Evolutionary conservation across 2,797 vertebrate species (phyloP).

Genomic region (Zalophus californianus): DNA sequence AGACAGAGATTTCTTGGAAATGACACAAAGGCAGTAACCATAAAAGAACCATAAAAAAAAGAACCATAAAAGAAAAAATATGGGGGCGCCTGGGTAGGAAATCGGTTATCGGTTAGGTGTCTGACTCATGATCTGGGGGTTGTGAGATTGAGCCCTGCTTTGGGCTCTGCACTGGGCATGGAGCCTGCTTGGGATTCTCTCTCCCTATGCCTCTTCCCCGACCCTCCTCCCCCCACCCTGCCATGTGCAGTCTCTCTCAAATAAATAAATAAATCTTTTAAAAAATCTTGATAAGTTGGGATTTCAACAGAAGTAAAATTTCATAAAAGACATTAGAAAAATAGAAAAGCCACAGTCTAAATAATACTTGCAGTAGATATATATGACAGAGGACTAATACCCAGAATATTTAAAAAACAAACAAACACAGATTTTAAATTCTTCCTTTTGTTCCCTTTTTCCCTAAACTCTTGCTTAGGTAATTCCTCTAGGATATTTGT

Average conservation of each 20-base stretch:
- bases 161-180: too few species aligned
- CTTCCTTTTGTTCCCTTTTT: neutral
- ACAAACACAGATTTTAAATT: neutral
- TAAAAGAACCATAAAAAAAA: neutral
- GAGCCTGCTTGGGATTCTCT: too few species aligned
- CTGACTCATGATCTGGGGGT: too few species aligned
- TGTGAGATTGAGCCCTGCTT: too few species aligned
- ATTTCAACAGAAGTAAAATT: constrained; percentile 26
- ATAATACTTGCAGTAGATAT: neutral
- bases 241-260: too few species aligned
- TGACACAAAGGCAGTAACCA: neutral
- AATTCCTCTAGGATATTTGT: neutral
- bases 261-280: too few species aligned
- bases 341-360: neutral
- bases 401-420: neutral
- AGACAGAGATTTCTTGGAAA: constrained; percentile 4
- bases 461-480: neutral
- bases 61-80: constrained; percentile 28
- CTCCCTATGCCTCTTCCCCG: too few species aligned
- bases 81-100: too few species aligned
- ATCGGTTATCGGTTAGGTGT: too few species aligned
- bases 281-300: neutral
- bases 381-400: neutral
- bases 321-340: neutral
- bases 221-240: too few species aligned